Percentiles rank a stretch among this genome's conserved stretches.
These are phyloP conservation scores for Pogonophryne albipinna DNA, from an alignment of 2,797 vertebrate genomes.

Conservation along the genomic window DNA sequence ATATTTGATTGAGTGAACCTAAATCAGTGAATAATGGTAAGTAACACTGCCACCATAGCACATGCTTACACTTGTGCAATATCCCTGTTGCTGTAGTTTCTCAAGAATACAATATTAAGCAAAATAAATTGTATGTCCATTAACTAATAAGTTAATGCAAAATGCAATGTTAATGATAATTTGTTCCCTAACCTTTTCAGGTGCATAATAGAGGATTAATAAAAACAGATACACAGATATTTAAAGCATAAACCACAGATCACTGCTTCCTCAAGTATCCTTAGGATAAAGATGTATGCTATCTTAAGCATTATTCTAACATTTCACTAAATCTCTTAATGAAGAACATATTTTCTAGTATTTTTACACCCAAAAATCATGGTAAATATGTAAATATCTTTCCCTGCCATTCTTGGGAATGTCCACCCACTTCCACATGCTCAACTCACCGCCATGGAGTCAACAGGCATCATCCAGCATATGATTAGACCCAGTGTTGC, in stretches of 20 bases:
- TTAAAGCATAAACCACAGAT: background rate
- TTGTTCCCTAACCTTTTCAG: background rate
- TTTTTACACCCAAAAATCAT: background rate
- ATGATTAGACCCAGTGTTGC: slow-evolving; percentile 9
- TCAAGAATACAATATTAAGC: too few relatives aligned
- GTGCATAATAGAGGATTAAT: background rate
- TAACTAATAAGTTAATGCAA: background rate
- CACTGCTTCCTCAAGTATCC: background rate
- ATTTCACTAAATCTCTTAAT: background rate
- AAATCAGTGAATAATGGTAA: background rate
- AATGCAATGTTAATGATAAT: background rate
- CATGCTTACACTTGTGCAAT: too few relatives aligned
- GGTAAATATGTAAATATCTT: background rate
- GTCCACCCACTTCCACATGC: background rate
- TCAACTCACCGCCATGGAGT: slow-evolving; percentile 25
- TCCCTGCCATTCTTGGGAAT: background rate
- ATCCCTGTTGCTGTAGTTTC: too few relatives aligned
- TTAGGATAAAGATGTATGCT: background rate
- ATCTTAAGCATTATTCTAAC: background rate
- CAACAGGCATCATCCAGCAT: slow-evolving; percentile 5
- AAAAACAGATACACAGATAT: background rate
- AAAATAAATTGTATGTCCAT: too few relatives aligned
- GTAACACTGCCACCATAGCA: background rate
- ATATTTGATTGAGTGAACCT: background rate
- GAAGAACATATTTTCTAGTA: background rate